Percentiles rank a stretch among this genome's conserved stretches.
These are phyloP conservation scores for Colaptes auratus DNA, from an alignment of 2,113 vertebrate species.

Conservation along the genomic window DNA sequence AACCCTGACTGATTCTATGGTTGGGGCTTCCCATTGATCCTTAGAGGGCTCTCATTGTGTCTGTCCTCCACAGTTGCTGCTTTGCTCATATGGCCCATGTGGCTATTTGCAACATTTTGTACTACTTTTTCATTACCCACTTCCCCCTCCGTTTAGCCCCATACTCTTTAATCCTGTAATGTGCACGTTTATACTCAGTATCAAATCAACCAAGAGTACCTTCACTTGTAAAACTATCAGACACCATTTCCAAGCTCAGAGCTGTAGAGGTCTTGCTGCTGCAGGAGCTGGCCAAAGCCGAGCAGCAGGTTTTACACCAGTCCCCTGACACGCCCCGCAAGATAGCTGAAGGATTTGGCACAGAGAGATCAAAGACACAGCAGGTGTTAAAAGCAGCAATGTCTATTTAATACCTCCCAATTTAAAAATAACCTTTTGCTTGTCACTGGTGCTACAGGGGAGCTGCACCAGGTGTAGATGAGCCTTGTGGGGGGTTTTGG, in stretches of 20 bases:
- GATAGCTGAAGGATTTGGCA: neutral
- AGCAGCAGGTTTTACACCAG: neutral
- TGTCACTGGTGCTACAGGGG: neutral
- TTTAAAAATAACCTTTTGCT: neutral
- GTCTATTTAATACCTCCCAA: neutral
- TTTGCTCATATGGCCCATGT: neutral
- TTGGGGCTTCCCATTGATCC: neutral
- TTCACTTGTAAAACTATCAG: neutral
- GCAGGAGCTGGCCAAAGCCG: neutral
- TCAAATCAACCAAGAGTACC: accelerated
- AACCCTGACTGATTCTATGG: too few species aligned
- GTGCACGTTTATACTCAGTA: neutral
- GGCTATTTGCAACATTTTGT: neutral
- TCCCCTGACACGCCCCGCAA: neutral
- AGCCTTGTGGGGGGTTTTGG: neutral
- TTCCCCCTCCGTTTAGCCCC: neutral
- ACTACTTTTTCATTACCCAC: neutral
- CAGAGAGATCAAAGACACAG: neutral
- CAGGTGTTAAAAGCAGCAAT: neutral
- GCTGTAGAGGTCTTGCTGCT: neutral
- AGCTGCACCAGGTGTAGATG: neutral
- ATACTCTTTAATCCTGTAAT: neutral
- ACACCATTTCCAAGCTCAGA: neutral
- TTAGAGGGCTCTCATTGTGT: neutral
- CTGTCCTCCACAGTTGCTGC: neutral